These are phyloP conservation scores for Ypsolopha sequella DNA, from an alignment of 2,888 invertebrate genomes.

Conservation along the genomic window DNA sequence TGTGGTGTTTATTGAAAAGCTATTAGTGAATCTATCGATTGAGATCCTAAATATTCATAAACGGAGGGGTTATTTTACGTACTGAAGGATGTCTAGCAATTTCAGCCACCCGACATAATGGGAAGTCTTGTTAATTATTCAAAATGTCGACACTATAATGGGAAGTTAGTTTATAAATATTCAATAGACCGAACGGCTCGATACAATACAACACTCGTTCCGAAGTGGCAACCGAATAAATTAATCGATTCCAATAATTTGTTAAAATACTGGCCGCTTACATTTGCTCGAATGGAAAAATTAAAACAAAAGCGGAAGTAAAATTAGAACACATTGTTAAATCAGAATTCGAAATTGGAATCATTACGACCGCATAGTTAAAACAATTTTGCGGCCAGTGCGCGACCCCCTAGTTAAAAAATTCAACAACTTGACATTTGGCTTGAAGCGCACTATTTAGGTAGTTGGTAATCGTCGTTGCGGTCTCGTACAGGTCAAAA, in stretches of 20 bases:
- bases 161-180: conserved; percentile 54
- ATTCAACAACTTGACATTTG: conserved; percentile 38
- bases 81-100: conserved; percentile 34
- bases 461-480: conserved; percentile 22
- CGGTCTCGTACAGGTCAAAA: conserved; percentile 28
- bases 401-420: conserved; percentile 8
- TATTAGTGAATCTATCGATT: conserved; percentile 17
- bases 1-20: conserved; percentile 10
- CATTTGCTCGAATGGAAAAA: neutral
- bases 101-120: conserved; percentile 30
- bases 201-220: conserved; percentile 6
- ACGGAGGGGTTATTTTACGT: conserved; percentile 27
- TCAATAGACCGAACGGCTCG: conserved; percentile 32
- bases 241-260: conserved; percentile 1
- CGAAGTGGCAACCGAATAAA: conserved; percentile 1
- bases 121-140: conserved; percentile 55
- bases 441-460: conserved; percentile 18
- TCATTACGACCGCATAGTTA: conserved; percentile 22
- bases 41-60: conserved; percentile 33
- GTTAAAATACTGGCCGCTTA: neutral
- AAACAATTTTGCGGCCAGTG: conserved; percentile 8
- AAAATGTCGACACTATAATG: conserved; percentile 58
- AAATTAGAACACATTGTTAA: conserved; percentile 53
- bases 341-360: conserved; percentile 14
- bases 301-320: neutral